Evolutionary conservation across 2,888 invertebrate genomes (phyloP).

Genomic region (Meandrusa payeni): DNA sequence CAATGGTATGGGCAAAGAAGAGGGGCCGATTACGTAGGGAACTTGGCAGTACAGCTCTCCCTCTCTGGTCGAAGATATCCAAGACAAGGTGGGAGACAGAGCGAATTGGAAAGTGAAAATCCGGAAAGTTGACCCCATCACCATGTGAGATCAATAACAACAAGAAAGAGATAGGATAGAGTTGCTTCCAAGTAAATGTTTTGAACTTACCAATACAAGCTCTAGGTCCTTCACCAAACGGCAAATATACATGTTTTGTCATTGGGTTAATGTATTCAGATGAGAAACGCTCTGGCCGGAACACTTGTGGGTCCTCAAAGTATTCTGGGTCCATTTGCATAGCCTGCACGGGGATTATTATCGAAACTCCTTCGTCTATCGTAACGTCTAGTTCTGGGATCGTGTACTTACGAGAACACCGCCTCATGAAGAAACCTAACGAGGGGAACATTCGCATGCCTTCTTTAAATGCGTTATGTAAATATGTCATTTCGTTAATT

Average conservation of each 20-base stretch:
- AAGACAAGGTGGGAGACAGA: no score
- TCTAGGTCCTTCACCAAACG: constrained; percentile 57
- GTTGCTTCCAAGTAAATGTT: no score
- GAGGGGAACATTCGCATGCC: constrained; percentile 53
- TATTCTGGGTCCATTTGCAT: constrained; percentile 56
- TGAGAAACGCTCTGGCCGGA: constrained; percentile 47
- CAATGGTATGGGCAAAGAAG: no score
- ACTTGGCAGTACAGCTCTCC: no score
- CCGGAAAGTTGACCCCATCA: no score
- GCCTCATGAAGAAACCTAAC: constrained; percentile 45
- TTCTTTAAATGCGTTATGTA: constrained; percentile 53
- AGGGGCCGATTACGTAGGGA: no score
- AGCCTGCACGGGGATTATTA: constrained; percentile 51
- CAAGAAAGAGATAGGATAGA: no score
- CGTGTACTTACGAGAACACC: constrained; percentile 40
- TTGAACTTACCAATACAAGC: constrained; percentile 57
- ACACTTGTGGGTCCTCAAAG: constrained; percentile 48
- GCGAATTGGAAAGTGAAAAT: no score
- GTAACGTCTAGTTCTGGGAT: constrained; percentile 44
- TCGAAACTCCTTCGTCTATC: constrained; percentile 51
- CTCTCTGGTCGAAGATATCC: no score
- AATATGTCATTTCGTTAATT: constrained; percentile 44
- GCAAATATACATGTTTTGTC: constrained; percentile 45
- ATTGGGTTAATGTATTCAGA: constrained; percentile 28
- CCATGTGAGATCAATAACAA: no score